Percentiles rank a stretch among this genome's conserved stretches.
phyloP scores from a whole-genome alignment of 2,113 vertebrate genomes.

The Leucopsar rothschildi region DNA sequence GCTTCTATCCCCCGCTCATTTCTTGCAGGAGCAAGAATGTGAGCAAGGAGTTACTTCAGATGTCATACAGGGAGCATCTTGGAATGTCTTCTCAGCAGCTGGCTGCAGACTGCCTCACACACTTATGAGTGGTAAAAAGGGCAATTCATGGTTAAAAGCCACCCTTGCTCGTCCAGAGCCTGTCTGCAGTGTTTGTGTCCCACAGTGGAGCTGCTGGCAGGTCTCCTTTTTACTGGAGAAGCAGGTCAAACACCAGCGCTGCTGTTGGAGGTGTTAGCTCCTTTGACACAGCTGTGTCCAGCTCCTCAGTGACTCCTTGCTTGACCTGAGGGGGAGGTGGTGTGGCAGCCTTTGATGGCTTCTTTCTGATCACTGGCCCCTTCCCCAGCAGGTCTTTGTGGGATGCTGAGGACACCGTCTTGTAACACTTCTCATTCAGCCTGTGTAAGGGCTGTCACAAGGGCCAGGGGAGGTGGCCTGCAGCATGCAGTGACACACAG shows the following conservation, averaged over 20 bases:
- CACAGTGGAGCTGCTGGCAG: fast-evolving
- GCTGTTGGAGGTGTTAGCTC: not conserved
- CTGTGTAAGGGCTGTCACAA: not conserved
- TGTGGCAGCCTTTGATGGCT: not conserved
- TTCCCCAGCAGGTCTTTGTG: constrained; percentile 17
- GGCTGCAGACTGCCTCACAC: not conserved
- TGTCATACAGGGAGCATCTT: not conserved
- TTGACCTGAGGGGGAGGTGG: constrained; percentile 45
- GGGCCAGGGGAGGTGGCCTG: constrained; percentile 40
- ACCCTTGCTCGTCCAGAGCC: not conserved
- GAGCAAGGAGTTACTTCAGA: not conserved
- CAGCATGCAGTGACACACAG: constrained; percentile 18
- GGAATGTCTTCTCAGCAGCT: not conserved
- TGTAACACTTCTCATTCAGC: constrained; percentile 43
- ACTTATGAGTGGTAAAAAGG: not conserved
- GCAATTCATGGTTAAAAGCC: not conserved
- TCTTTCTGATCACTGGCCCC: constrained; percentile 17
- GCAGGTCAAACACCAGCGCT: not conserved
- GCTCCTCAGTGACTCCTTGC: not conserved
- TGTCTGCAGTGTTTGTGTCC: not conserved
- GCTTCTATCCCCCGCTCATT: not conserved
- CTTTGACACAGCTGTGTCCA: constrained; percentile 42
- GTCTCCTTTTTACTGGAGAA: not conserved
- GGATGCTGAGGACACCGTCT: constrained; percentile 7
- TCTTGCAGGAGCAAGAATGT: not conserved